Percentiles rank a stretch among this genome's conserved stretches.
Conservation (phyloP, 1,140 invertebrate genomes). For the Diorhabda carinulata region DNA sequence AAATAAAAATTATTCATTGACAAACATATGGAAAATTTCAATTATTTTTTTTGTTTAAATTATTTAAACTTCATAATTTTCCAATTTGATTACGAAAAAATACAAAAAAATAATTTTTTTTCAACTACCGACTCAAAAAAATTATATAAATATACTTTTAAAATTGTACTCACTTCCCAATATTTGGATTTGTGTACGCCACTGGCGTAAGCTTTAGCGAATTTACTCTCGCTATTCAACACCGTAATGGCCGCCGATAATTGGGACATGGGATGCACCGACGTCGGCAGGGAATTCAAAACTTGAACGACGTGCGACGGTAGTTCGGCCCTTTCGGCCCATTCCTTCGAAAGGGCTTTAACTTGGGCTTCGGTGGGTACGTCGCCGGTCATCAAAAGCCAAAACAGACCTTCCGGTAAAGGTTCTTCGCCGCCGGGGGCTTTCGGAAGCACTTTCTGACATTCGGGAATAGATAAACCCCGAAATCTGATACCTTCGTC, state of each 20-base stretch:
- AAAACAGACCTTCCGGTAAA: constrained; percentile 85
- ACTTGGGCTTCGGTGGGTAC: constrained; percentile 74
- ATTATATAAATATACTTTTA: too few relatives aligned
- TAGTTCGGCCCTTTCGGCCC: constrained; percentile 76
- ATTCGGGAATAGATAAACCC: constrained; percentile 87
- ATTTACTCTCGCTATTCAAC: constrained; percentile 81
- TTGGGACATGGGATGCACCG: constrained; percentile 85
- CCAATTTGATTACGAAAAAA: too few relatives aligned
- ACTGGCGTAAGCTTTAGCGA: constrained; percentile 76
- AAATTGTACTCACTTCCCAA: constrained; percentile 60
- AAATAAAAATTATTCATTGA: too few relatives aligned
- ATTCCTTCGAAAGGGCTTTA: constrained; percentile 75
- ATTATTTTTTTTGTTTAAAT: too few relatives aligned
- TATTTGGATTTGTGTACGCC: constrained; percentile 79
- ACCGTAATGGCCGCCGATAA: constrained; percentile 80
- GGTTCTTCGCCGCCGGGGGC: constrained; percentile 74
- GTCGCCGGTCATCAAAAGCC: constrained; percentile 82
- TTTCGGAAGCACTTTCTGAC: constrained; percentile 81
- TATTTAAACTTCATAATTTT: too few relatives aligned
- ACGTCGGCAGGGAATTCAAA: constrained; percentile 80
- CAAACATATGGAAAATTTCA: too few relatives aligned
- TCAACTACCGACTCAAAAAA: too few relatives aligned
- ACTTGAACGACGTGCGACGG: constrained; percentile 86
- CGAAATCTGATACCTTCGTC: constrained; percentile 88
- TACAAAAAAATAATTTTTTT: too few relatives aligned